Percentiles rank a stretch among this genome's conserved stretches.
Conservation (phyloP, 2,797 vertebrate genomes). For the Loris lydekkerianus region DNA sequence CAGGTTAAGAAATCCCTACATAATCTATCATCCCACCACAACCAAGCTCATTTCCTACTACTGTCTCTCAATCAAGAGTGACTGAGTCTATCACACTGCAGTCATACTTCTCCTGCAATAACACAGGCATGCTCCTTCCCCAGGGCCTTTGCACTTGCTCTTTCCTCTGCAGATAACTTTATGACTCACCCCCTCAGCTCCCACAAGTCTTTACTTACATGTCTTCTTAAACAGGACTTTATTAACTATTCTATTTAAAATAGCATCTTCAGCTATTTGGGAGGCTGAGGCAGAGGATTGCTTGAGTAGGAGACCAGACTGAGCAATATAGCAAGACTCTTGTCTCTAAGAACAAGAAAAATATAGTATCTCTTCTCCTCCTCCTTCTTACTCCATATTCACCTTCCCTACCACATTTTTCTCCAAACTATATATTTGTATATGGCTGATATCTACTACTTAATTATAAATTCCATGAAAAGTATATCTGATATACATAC, state of each 20-base stretch:
- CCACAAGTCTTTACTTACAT: slow-evolving; percentile 2
- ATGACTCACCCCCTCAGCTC: not conserved
- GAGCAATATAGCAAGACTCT: not conserved
- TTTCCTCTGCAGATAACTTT: not conserved
- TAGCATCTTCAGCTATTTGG: not conserved
- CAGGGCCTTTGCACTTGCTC: not conserved
- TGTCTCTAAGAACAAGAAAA: not conserved
- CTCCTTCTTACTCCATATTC: not conserved
- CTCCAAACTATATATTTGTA: not conserved
- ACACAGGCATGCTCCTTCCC: not conserved
- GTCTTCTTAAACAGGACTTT: not conserved
- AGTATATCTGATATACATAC: not conserved
- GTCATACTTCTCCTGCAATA: slow-evolving; percentile 11
- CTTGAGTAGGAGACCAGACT: not conserved
- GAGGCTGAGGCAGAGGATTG: not conserved
- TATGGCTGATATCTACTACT: not conserved
- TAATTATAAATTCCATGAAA: slow-evolving; percentile 26
- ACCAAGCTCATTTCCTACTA: slow-evolving; percentile 8
- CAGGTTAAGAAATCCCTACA: not conserved
- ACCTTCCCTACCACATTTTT: not conserved
- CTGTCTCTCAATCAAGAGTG: slow-evolving; percentile 27
- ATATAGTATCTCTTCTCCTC: slow-evolving; percentile 17
- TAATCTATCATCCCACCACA: slow-evolving; percentile 28
- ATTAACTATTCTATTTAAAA: slow-evolving; percentile 47
- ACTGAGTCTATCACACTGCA: not conserved